Conservation (phyloP, 2,888 invertebrate species). For the Baronia brevicornis region DNA sequence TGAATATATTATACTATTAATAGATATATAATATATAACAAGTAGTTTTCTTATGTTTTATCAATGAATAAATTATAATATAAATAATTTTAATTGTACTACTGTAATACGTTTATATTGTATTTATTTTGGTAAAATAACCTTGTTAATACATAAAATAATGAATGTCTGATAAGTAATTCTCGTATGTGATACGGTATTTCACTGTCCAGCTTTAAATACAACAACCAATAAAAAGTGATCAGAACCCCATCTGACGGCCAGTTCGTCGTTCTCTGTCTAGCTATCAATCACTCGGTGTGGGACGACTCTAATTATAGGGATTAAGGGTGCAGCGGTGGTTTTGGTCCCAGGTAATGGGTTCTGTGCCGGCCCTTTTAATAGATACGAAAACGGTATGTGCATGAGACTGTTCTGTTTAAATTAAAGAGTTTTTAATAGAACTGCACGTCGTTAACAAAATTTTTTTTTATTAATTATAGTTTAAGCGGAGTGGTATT, state of each 20-base stretch:
- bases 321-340: constrained; percentile 52
- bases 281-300: constrained; percentile 65
- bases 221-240: constrained; percentile 40
- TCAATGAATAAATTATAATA: too few relatives aligned
- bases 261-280: constrained; percentile 34
- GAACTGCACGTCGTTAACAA: constrained; percentile 13
- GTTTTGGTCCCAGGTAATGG: constrained; percentile 53
- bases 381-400: constrained; percentile 38
- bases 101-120: too few relatives aligned
- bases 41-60: too few relatives aligned
- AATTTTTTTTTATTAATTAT: neutral
- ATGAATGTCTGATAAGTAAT: too few relatives aligned
- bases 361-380: constrained; percentile 37
- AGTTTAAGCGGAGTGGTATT: neutral
- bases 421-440: constrained; percentile 51
- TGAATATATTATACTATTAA: too few relatives aligned
- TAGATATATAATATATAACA: too few relatives aligned
- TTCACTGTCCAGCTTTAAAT: constrained; percentile 7
- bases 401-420: constrained; percentile 27
- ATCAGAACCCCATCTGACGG: constrained; percentile 62
- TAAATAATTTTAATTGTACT: too few relatives aligned
- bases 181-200: too few relatives aligned
- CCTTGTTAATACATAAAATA: too few relatives aligned
- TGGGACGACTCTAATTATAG: constrained; percentile 69
- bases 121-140: too few relatives aligned